Conservation (phyloP, 2,113 vertebrate genomes). For the Apteryx owenii region DNA sequence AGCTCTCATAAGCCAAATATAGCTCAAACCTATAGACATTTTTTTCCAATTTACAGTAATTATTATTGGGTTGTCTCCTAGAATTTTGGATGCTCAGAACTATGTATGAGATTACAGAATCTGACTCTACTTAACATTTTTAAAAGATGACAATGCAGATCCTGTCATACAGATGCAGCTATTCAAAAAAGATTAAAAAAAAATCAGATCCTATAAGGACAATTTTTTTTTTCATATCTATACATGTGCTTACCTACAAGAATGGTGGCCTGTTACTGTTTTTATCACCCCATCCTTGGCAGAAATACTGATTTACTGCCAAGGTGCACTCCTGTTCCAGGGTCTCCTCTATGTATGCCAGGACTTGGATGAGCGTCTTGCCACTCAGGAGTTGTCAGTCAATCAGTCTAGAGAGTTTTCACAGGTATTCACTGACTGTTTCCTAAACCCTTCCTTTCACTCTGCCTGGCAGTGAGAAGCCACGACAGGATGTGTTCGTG, state of each 20-base stretch:
- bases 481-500: neutral
- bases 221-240: no score
- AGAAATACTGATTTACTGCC: no score
- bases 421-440: constrained; percentile 4
- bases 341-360: neutral
- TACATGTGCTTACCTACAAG: no score
- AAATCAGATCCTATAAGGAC: no score
- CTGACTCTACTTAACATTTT: neutral
- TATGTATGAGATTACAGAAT: neutral
- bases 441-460: constrained; percentile 36
- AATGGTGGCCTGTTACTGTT: no score
- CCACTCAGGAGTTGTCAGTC: neutral
- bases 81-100: neutral
- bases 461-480: neutral
- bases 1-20: neutral
- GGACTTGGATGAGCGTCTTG: neutral
- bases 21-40: neutral
- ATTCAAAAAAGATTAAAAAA: neutral
- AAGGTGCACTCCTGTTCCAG: neutral
- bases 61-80: neutral
- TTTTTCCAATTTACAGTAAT: neutral
- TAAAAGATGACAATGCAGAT: neutral
- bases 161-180: neutral
- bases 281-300: no score
- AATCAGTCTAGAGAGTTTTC: neutral